Evolutionary conservation across 2,113 vertebrate species (phyloP).

Genomic region (Gallinago undulata): DNA sequence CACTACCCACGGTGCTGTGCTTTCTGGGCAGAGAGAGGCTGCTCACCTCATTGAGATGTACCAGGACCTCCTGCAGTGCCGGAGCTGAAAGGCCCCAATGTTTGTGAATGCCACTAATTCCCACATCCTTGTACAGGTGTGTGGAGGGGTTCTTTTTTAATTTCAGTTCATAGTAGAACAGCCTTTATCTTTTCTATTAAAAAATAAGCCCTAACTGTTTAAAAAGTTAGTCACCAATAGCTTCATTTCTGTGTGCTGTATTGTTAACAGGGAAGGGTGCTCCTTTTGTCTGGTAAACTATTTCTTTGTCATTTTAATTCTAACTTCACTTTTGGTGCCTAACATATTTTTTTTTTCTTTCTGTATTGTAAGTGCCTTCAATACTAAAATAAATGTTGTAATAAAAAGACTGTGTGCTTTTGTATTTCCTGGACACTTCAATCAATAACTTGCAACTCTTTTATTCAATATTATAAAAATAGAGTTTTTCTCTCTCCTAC

Average conservation of each 20-base stretch:
- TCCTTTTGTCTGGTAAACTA: conserved; percentile 57
- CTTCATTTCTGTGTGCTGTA: conserved; percentile 77
- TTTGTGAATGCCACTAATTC: conserved; percentile 78
- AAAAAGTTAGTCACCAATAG: conserved; percentile 75
- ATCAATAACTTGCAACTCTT: background rate
- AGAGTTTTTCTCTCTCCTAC: background rate
- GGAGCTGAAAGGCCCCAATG: conserved; percentile 77
- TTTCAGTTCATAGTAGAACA: conserved; percentile 68
- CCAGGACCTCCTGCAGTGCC: conserved; percentile 88
- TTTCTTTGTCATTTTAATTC: conserved; percentile 72
- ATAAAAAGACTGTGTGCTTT: conserved; percentile 68
- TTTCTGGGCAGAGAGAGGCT: conserved; percentile 96
- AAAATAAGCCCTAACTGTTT: conserved; percentile 72
- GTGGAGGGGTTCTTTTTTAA: conserved; percentile 65
- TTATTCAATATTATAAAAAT: background rate
- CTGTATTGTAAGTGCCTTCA: conserved; percentile 98
- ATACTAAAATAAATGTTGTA: conserved; percentile 85
- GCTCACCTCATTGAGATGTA: conserved; percentile 92
- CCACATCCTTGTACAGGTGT: conserved; percentile 66
- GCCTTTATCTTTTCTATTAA: conserved; percentile 79
- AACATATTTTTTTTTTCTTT: conserved; percentile 14
- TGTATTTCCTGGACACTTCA: background rate
- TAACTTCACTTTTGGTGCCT: conserved; percentile 65
- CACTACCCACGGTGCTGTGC: conserved; percentile 98
- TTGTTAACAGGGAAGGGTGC: conserved; percentile 77